Evolutionary conservation across 2,888 invertebrate species (phyloP).

Genomic region (Lamellibrachia satsuma): DNA sequence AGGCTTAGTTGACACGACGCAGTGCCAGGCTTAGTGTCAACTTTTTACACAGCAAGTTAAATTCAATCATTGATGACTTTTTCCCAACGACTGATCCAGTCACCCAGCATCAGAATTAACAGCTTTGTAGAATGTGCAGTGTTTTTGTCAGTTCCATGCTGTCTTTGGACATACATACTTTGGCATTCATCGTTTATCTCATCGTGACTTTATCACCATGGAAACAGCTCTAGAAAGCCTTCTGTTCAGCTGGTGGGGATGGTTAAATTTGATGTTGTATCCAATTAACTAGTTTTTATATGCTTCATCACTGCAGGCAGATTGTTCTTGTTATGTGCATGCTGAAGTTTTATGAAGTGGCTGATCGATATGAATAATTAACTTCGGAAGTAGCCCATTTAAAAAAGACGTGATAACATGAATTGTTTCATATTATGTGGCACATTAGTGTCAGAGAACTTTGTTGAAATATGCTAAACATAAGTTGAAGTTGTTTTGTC

Average conservation of each 20-base stretch:
- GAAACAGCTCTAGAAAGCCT: neutral
- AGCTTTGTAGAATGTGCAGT: neutral
- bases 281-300: neutral
- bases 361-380: neutral
- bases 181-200: neutral
- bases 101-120: neutral
- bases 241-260: neutral
- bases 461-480: neutral
- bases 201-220: neutral
- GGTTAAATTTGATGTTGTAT: neutral
- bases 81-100: neutral
- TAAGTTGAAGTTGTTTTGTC: neutral
- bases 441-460: neutral
- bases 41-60: neutral
- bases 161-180: neutral
- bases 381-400: neutral
- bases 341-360: neutral
- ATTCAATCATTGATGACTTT: neutral
- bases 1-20: neutral
- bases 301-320: neutral
- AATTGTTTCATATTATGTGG: no score
- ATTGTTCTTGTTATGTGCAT: neutral
- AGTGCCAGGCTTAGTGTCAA: slow-evolving; percentile 7
- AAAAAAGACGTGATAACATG: neutral
- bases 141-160: neutral